Conservation (phyloP, 2,113 vertebrate genomes). For the Bos javanicus region DNA sequence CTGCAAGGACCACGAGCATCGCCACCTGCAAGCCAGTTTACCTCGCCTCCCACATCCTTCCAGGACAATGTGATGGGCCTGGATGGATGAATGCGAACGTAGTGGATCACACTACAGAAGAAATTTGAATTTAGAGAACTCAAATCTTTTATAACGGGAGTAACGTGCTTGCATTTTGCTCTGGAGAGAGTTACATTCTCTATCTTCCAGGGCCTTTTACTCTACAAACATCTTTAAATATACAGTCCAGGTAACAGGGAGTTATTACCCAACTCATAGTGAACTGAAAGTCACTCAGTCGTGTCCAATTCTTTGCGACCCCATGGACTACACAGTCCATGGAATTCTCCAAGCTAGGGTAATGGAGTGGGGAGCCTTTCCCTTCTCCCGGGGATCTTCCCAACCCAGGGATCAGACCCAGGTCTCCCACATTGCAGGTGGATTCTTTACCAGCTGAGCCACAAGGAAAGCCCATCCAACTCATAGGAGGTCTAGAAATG, state of each 20-base stretch:
- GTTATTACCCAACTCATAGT: neutral
- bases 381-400: neutral
- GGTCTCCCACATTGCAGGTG: rapidly evolving
- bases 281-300: neutral
- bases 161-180: neutral
- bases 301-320: neutral
- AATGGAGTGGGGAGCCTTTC: neutral
- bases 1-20: rapidly evolving
- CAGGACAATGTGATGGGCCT: neutral
- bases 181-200: neutral
- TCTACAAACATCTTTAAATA: neutral
- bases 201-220: neutral
- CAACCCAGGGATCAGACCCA: neutral
- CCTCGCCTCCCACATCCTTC: too few relatives aligned
- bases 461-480: neutral
- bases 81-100: rapidly evolving
- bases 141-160: neutral
- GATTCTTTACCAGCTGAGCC: neutral
- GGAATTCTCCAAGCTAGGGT: neutral
- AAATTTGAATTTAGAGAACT: neutral
- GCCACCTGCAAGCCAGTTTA: neutral
- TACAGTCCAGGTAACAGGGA: neutral
- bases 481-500: neutral
- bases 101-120: neutral
- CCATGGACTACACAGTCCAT: neutral